These are phyloP conservation scores for Platerodrilus igneus DNA, from an alignment of 2,888 invertebrate species.

Conservation along the genomic window DNA sequence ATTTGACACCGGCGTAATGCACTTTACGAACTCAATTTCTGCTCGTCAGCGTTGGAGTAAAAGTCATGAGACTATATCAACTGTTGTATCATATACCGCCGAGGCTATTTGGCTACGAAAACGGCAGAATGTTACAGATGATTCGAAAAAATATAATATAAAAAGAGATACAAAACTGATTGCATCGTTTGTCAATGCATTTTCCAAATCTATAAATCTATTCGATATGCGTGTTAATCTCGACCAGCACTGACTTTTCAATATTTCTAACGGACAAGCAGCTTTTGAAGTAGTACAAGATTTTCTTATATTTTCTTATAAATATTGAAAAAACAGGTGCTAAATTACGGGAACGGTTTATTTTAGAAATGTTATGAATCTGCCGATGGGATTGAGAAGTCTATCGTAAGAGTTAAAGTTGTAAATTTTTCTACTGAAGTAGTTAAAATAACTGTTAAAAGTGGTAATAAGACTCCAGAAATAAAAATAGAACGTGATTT, in stretches of 20 bases:
- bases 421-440: constrained; percentile 1
- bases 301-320: too few species aligned
- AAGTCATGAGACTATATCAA: too few species aligned
- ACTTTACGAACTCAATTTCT: too few species aligned
- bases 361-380: constrained; percentile 1
- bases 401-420: constrained; percentile 1
- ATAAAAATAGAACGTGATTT: constrained; percentile 5
- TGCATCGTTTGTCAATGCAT: background rate
- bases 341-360: background rate
- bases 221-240: background rate
- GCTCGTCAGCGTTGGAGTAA: too few species aligned
- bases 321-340: background rate
- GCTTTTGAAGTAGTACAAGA: too few species aligned
- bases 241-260: too few species aligned
- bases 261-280: too few species aligned
- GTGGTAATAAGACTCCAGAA: constrained; percentile 1
- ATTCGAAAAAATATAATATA: background rate
- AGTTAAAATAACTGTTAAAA: constrained; percentile 1
- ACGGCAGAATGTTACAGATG: constrained; percentile 1
- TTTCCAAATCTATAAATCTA: background rate
- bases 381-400: background rate
- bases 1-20: too few species aligned
- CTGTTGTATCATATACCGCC: too few species aligned
- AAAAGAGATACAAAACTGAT: background rate
- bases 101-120: too few species aligned